Conservation (phyloP, 2,797 vertebrate genomes). For the Knipowitschia caucasica region DNA sequence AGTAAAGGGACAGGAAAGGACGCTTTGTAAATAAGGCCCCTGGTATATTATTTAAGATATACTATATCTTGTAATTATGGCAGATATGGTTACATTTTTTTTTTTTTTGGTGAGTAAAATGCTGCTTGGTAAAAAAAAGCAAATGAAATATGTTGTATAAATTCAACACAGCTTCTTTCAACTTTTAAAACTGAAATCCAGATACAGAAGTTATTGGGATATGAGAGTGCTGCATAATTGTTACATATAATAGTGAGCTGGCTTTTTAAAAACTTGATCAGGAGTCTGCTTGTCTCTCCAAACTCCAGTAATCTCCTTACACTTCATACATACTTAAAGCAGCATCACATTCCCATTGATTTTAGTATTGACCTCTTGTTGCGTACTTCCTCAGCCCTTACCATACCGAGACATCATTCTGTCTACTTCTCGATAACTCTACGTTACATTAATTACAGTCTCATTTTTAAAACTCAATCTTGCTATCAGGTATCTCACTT, state of each 20-base stretch:
- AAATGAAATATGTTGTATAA: no score
- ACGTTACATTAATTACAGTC: slow-evolving; percentile 20
- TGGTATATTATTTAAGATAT: no score
- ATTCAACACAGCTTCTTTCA: no score
- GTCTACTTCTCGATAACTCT: background rate
- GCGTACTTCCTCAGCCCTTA: slow-evolving; percentile 1
- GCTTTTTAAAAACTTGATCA: background rate
- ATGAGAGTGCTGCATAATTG: background rate
- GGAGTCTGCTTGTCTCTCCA: slow-evolving; percentile 5
- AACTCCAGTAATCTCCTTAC: slow-evolving; percentile 2
- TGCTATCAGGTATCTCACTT: slow-evolving; percentile 29
- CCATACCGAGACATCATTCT: background rate
- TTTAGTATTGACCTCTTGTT: background rate
- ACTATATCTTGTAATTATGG: no score
- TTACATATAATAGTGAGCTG: background rate
- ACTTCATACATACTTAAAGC: slow-evolving; percentile 12
- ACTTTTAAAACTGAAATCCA: no score
- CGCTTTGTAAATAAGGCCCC: no score
- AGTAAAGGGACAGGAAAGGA: no score
- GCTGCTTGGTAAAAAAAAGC: no score
- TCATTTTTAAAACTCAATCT: slow-evolving; percentile 30
- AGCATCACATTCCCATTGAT: slow-evolving; percentile 8
- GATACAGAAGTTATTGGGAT: no score
- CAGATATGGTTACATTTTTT: no score
- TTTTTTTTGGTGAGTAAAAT: no score